A percentile compares a stretch with the other conserved stretches of the same genome.
phyloP scores from a whole-genome alignment of 2,113 vertebrate species.

The Platichthys flesus region DNA sequence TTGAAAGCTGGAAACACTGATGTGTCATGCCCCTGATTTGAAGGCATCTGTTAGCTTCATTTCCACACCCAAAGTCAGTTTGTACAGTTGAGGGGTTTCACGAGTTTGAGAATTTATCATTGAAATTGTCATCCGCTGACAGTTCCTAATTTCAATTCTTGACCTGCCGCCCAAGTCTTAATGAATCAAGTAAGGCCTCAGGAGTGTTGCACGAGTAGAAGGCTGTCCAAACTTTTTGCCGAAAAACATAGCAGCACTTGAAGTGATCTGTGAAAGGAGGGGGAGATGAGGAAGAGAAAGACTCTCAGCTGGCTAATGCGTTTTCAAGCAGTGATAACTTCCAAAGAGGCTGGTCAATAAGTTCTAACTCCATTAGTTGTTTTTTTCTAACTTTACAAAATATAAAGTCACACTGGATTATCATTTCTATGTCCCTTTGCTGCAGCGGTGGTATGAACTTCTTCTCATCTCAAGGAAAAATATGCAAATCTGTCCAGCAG shows the following conservation, averaged over 20 bases:
- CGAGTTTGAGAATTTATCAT: no score
- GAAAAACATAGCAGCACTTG: background rate
- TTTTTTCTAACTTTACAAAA: background rate
- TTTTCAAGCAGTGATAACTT: background rate
- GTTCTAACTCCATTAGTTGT: no score
- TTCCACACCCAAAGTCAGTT: no score
- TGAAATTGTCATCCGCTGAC: no score
- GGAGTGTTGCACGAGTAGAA: background rate
- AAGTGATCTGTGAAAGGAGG: background rate
- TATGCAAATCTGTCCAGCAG: background rate
- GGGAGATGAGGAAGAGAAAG: background rate
- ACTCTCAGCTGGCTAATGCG: background rate
- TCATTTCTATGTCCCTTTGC: background rate
- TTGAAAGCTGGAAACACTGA: no score
- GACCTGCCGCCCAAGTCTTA: no score
- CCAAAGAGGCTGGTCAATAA: background rate
- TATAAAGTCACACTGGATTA: background rate
- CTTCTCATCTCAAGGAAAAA: background rate
- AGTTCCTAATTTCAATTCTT: no score
- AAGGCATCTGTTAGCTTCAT: no score
- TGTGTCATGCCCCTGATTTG: no score
- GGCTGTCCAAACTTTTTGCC: background rate
- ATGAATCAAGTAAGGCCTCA: no score
- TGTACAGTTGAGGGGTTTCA: no score
- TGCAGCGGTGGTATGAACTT: background rate